phyloP scores from a whole-genome alignment of 2,797 vertebrate genomes.

The Echiichthys vipera region DNA sequence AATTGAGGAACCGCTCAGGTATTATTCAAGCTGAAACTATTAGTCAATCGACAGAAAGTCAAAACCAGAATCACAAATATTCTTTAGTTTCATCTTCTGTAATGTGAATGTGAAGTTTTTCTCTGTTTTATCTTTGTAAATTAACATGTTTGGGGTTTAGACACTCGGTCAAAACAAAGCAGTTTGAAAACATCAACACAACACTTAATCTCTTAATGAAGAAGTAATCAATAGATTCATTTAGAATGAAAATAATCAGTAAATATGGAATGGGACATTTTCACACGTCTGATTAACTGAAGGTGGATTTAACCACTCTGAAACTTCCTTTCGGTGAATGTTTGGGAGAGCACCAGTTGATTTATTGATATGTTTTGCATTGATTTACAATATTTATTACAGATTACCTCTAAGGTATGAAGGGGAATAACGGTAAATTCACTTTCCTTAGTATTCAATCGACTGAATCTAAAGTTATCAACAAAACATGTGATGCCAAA shows the following conservation, averaged over 20 bases:
- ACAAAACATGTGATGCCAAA: slow-evolving; percentile 2
- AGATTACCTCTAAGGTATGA: not conserved
- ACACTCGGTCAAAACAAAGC: not conserved
- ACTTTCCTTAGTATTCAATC: slow-evolving; percentile 22
- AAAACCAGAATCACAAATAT: not conserved
- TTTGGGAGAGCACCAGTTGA: not conserved
- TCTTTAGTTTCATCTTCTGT: not conserved
- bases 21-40: not conserved
- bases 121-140: not conserved
- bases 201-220: not conserved
- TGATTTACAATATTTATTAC: slow-evolving; percentile 17
- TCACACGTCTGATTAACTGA: too few species aligned
- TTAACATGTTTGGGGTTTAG: not conserved
- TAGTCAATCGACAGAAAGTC: not conserved
- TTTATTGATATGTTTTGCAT: not conserved
- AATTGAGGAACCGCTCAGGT: not conserved
- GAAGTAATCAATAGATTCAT: not conserved
- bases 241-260: not conserved
- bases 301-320: not conserved
- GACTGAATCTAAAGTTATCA: slow-evolving; percentile 9
- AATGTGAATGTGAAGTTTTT: not conserved
- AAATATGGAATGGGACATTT: not conserved
- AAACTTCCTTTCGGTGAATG: not conserved
- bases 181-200: too few species aligned
- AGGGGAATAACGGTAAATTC: not conserved